Evolutionary conservation across 2,797 vertebrate species (phyloP), one percentile per base, ranked within the genome.

Genomic region (Oreonectes daqikongensis): DNA sequence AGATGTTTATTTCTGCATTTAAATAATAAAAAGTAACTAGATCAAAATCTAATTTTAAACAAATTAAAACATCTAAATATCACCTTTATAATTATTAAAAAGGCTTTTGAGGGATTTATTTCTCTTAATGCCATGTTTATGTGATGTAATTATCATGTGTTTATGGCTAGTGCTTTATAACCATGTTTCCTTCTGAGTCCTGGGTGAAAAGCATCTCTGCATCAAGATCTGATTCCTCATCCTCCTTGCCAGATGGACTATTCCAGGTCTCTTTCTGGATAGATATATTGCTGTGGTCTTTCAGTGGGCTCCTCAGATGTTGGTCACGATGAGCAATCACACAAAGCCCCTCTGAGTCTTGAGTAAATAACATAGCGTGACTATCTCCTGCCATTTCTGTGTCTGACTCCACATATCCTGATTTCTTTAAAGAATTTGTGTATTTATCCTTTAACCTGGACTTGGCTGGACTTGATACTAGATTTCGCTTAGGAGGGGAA

Each of bases 161-260:
- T 46, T 7, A 15, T 4, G 4, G 30, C 67, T 86, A 91, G 81
- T 98, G 96, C 84, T 93, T 98, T 26, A 98, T 98, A 65, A 99
- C 94, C 65, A 88, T 81, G 87, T 97, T 95, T 79, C 96, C 97
- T 83, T 98, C 90, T 0, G 96, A 97, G 82, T 99, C 97, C 86
- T 98, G 94, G 0, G 96, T 97, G 86, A 99, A 97, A 28, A 98
- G 90, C 72, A 89, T 73, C 48, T 94, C 85, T 0, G 88, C 82
- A 24, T 92, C 85, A 26, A 78, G 78, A 0, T 89, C 69, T 0
- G 69, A 70, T 9, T 79, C 78, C 2, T 70, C 55, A 5, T 84
- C 55, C 11, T 82, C 86, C 3, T 84, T 82, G 5, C 3, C 42
- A 78, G 70, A 48, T 40, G 18, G 35, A 2, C 2, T 48, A 64